A percentile compares a stretch with the other conserved stretches of the same genome.
Conservation (phyloP, 2,797 vertebrate species). For the Galagoides demidoff region DNA sequence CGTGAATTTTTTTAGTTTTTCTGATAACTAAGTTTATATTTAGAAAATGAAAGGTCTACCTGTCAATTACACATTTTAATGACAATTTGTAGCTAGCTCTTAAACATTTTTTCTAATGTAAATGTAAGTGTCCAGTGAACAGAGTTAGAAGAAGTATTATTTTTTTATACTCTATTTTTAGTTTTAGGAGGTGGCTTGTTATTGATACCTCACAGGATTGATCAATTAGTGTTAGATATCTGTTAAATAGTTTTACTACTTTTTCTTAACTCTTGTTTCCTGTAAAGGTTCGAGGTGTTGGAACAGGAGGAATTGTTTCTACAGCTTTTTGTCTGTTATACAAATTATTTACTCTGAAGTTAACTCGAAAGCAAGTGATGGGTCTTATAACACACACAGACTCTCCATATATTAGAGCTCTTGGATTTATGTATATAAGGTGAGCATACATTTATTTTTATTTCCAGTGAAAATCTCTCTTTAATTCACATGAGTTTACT, state of each 20-base stretch:
- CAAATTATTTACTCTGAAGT: slow-evolving; percentile 98
- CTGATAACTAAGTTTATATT: slow-evolving; percentile 55
- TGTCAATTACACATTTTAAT: neutral
- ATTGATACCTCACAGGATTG: slow-evolving; percentile 40
- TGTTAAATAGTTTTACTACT: slow-evolving; percentile 30
- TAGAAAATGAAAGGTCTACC: neutral
- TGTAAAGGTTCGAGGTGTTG: slow-evolving; percentile 96
- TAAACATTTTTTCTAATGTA: neutral
- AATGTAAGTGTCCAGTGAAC: neutral
- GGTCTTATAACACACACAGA: slow-evolving; percentile 99
- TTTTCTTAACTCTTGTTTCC: slow-evolving; percentile 49
- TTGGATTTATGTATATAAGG: slow-evolving; percentile 99
- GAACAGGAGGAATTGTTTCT: slow-evolving; percentile 99
- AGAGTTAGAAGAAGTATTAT: slow-evolving; percentile 21
- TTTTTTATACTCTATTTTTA: neutral
- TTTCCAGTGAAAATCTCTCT: neutral
- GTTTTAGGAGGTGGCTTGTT: slow-evolving; percentile 18
- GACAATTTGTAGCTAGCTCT: neutral
- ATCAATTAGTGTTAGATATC: slow-evolving; percentile 44
- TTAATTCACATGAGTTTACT: slow-evolving; percentile 68
- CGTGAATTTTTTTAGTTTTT: slow-evolving; percentile 93
- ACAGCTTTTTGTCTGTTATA: slow-evolving; percentile 99
- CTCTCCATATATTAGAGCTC: slow-evolving; percentile 98
- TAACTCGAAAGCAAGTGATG: slow-evolving; percentile 99
- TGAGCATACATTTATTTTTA: slow-evolving; percentile 80